Conservation (phyloP, 2,113 vertebrate genomes). For the Python bivittatus region DNA sequence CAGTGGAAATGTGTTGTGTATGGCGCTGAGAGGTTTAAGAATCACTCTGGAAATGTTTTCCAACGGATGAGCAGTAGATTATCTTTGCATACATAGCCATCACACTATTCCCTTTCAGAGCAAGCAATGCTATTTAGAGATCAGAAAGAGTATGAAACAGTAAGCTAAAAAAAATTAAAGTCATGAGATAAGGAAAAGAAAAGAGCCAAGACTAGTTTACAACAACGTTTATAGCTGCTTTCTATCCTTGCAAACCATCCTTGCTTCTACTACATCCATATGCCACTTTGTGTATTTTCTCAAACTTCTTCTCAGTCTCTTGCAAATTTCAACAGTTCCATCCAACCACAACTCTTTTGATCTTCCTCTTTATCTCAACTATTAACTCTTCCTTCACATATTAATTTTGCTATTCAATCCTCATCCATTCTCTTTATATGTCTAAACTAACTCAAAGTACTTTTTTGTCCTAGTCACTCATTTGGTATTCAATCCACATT, state of each 20-base stretch:
- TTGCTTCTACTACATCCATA: background rate
- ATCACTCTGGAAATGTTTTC: constrained; percentile 45
- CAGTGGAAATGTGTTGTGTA: background rate
- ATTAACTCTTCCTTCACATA: background rate
- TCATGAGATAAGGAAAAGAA: background rate
- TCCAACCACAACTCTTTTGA: background rate
- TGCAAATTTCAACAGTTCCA: background rate
- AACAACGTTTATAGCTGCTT: background rate
- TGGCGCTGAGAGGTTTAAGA: constrained; percentile 30
- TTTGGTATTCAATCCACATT: too few species aligned
- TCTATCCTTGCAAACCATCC: background rate
- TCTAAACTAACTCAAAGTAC: too few species aligned
- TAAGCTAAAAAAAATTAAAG: background rate
- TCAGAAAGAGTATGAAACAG: background rate
- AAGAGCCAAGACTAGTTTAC: background rate
- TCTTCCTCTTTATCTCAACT: background rate
- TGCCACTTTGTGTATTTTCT: background rate
- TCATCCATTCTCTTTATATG: background rate
- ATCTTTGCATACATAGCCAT: background rate
- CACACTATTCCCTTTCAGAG: background rate
- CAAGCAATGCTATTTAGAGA: background rate
- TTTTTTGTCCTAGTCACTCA: too few species aligned
- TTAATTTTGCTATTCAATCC: background rate
- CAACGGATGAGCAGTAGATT: constrained; percentile 8
- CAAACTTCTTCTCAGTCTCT: background rate